These are phyloP conservation scores for Drosophila prostipennis DNA, from an alignment of 2,888 invertebrate species.

Conservation along the genomic window DNA sequence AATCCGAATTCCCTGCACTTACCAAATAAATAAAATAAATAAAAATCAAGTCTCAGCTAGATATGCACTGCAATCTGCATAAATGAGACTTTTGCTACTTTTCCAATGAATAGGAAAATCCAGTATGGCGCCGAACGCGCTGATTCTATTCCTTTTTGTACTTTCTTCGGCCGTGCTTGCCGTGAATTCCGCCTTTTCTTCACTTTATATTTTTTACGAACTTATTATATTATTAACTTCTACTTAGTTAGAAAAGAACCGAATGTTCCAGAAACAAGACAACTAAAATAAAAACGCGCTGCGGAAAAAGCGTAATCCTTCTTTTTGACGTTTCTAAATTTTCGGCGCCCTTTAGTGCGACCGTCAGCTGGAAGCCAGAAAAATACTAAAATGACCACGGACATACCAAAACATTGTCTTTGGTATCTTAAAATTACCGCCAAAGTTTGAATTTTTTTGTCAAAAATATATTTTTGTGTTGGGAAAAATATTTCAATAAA, in stretches of 20 bases:
- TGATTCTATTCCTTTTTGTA: background rate
- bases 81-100: background rate
- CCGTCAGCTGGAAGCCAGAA: background rate
- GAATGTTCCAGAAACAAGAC: background rate
- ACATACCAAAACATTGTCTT: background rate
- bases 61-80: constrained; percentile 22
- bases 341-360: background rate
- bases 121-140: constrained; percentile 2
- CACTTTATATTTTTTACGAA: background rate
- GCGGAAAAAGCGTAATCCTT: background rate
- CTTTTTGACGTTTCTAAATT: constrained; percentile 1
- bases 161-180: background rate
- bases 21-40: constrained; percentile 4
- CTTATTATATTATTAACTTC: too few relatives aligned
- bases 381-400: background rate
- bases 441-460: background rate
- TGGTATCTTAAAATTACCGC: background rate
- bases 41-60: background rate
- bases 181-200: background rate
- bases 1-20: background rate
- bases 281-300: background rate
- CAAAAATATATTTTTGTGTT: constrained; percentile 1
- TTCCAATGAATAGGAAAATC: background rate
- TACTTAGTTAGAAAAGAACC: background rate
- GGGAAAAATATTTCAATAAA: background rate